Evolutionary conservation across 2,797 vertebrate species (phyloP), one percentile per base, ranked within the genome.

Genomic region (Rhadinocentrus ornatus): DNA sequence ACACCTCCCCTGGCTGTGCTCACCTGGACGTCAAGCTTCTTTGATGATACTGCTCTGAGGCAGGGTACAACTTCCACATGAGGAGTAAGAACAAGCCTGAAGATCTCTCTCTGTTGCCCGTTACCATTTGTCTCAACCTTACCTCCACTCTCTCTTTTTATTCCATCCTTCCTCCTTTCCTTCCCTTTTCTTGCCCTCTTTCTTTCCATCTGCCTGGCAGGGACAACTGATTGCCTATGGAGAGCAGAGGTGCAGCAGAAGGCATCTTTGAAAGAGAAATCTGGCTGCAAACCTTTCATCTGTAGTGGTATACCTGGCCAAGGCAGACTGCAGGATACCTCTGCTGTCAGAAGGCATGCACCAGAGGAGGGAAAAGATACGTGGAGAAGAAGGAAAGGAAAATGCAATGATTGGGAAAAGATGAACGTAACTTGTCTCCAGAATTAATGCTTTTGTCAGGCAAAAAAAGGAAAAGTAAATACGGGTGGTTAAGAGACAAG

Each of bases 241-340:
- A 90, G 79, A 86, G 81, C 68, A 53, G 66, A 71, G 73, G 75
- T 59, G 77, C 72, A 83, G 81, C 83, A 86, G 80, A 89, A 82
- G 85, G 84, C 77, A 29, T 82, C 81, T 88, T 89, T 88, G 80
- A 90, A 87, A 74, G 69, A 61, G 50, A 73, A 39, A 59, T 81
- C 73, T 66, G 81, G 71, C 81, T 84, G 75, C 61, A 79, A 58
- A 78, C 62, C 86, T 92, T 90, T 93, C 85, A 91, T 93, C 79
- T 86, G 37, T 15, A 46, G 11, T 62, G 67, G 71, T 73, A 18
- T 78, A 88, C 84, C 83, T 87, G 86, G 86, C 78, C 86, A 77
- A 81, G 71, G 54, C 77, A 69, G 73, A 71, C 83, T 84, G 73
- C 77, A 52, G 88, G 83, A 69, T 73, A 66, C 77, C 73, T 70